phyloP scores from a whole-genome alignment of 2,888 invertebrate genomes.

The Coremacera marginata region DNA sequence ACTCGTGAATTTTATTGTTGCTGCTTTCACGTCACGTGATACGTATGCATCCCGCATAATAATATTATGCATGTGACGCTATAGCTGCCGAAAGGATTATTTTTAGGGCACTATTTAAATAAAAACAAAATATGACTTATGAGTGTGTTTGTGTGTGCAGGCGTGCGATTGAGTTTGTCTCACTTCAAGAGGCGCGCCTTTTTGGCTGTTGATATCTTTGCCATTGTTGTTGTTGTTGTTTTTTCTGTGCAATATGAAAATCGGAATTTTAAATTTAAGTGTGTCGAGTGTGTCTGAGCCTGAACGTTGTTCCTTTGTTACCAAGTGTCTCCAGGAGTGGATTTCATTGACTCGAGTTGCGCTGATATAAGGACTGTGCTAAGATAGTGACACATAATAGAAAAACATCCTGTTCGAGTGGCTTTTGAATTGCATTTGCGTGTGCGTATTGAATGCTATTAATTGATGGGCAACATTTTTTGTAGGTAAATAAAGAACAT shows the following conservation, averaged over 20 bases:
- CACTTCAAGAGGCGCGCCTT: background rate
- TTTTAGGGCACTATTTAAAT: background rate
- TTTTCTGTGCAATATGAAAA: background rate
- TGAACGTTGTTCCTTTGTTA: background rate
- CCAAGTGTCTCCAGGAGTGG: background rate
- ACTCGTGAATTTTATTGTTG: background rate
- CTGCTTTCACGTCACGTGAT: constrained; percentile 22
- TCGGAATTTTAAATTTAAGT: constrained; percentile 6
- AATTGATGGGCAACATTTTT: background rate
- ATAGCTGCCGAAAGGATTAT: constrained; percentile 19
- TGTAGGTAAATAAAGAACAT: background rate
- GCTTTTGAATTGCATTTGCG: background rate
- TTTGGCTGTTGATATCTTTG: background rate
- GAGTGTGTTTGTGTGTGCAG: background rate
- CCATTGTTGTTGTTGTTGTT: background rate
- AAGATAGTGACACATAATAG: too few species aligned
- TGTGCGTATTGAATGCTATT: background rate
- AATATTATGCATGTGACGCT: background rate
- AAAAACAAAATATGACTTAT: constrained; percentile 7
- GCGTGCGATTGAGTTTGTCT: background rate
- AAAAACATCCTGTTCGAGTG: background rate
- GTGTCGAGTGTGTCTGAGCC: background rate
- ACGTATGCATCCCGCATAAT: constrained; percentile 20
- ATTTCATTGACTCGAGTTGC: background rate
- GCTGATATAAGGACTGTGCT: background rate